Evolutionary conservation across 2,797 vertebrate genomes (phyloP).

Genomic region (Loris lydekkerianus): DNA sequence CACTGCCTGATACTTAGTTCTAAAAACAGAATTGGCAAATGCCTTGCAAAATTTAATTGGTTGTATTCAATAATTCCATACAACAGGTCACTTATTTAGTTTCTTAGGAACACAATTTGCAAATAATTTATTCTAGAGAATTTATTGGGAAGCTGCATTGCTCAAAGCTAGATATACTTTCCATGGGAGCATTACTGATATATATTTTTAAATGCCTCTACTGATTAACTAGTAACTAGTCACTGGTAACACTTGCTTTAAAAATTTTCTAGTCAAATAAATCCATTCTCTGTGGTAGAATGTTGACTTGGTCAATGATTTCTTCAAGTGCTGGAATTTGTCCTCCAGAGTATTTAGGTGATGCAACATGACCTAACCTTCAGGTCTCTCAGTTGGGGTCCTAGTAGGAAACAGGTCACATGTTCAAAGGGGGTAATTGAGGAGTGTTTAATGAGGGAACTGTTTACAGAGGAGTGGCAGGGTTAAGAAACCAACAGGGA

Average conservation of each 20-base stretch:
- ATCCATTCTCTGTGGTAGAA: not conserved
- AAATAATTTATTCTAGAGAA: constrained; percentile 30
- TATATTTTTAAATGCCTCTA: not conserved
- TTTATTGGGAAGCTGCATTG: not conserved
- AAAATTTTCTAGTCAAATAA: not conserved
- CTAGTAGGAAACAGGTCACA: not conserved
- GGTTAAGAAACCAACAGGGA: not conserved
- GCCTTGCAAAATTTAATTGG: constrained; percentile 62
- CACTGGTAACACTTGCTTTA: not conserved
- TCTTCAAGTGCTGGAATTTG: not conserved
- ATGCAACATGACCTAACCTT: not conserved
- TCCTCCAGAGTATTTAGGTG: not conserved
- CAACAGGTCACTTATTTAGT: constrained; percentile 34
- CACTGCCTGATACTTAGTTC: constrained; percentile 29
- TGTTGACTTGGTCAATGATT: not conserved
- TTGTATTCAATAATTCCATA: not conserved
- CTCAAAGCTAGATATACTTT: not conserved
- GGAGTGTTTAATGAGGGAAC: not conserved
- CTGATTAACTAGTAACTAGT: not conserved
- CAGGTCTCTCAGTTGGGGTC: not conserved
- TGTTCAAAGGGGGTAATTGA: too few relatives aligned
- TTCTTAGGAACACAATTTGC: not conserved
- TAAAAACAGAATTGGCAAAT: constrained; percentile 62
- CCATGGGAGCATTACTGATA: not conserved
- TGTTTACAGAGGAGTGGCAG: not conserved